Evolutionary conservation across 2,888 invertebrate genomes (phyloP).

Genomic region (Aphelenchoides bicaudatus): DNA sequence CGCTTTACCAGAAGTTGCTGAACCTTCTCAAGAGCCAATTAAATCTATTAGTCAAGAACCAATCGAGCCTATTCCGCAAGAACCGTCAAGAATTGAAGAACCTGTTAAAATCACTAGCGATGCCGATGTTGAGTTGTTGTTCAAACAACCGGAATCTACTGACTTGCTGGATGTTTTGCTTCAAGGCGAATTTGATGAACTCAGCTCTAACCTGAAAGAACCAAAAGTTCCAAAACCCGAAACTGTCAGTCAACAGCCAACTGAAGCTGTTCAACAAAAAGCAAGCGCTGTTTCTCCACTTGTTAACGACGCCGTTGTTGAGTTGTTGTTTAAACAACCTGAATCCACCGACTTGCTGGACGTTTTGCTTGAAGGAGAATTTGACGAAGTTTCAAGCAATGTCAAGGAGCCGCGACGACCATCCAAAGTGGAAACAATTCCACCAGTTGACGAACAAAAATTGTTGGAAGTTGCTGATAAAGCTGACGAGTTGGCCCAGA

Average conservation of each 20-base stretch:
- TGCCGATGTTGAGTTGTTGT: background rate
- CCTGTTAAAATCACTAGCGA: too few relatives aligned
- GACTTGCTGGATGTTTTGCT: background rate
- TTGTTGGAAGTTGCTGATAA: conserved; percentile 22
- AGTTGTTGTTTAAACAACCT: conserved; percentile 9
- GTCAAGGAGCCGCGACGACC: background rate
- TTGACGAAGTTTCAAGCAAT: background rate
- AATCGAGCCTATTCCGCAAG: too few relatives aligned
- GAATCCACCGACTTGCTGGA: background rate
- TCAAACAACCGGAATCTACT: background rate
- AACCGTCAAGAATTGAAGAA: too few relatives aligned
- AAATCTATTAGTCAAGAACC: too few relatives aligned
- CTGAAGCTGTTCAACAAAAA: conserved; percentile 23
- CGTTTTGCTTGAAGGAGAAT: conserved; percentile 4
- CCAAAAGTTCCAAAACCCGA: conserved; percentile 11
- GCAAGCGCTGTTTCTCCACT: background rate
- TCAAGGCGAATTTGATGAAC: background rate
- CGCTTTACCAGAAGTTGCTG: too few relatives aligned
- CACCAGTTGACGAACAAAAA: conserved; percentile 20
- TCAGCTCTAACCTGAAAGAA: conserved; percentile 16
- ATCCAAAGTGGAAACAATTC: conserved; percentile 15
- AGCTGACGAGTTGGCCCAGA: conserved; percentile 22
- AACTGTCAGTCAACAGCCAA: conserved; percentile 6
- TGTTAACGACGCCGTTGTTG: conserved; percentile 13
- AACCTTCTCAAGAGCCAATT: too few relatives aligned